Conservation (phyloP, 1,140 invertebrate genomes). For the Intoshia linei region DNA sequence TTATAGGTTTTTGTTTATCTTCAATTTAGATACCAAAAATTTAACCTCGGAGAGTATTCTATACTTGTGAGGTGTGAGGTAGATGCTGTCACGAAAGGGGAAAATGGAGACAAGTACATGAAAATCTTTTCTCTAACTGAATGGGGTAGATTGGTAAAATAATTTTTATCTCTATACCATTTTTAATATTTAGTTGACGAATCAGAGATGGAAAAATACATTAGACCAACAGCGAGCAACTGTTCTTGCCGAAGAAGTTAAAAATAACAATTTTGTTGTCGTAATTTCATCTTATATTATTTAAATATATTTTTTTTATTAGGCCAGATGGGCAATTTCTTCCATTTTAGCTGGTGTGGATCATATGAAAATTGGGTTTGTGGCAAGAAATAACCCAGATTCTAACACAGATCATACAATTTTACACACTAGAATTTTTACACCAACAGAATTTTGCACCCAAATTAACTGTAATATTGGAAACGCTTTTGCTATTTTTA, state of each 20-base stretch:
- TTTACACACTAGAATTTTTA: slow-evolving; percentile 84
- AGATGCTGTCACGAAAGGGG: slow-evolving; percentile 60
- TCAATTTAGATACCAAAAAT: slow-evolving; percentile 71
- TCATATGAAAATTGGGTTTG: slow-evolving; percentile 68
- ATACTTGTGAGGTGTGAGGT: slow-evolving; percentile 67
- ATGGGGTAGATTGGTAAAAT: slow-evolving; percentile 56
- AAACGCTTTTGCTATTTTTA: slow-evolving; percentile 89
- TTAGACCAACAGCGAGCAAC: slow-evolving; percentile 80
- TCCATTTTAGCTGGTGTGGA: slow-evolving; percentile 74
- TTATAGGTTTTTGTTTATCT: slow-evolving; percentile 36
- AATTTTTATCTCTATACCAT: slow-evolving; percentile 2
- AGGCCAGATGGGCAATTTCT: slow-evolving; percentile 81
- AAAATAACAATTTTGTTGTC: slow-evolving; percentile 90
- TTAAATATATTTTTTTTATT: too few species aligned
- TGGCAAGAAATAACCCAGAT: too few species aligned
- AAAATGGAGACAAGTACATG: slow-evolving; percentile 68
- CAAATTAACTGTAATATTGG: slow-evolving; percentile 98
- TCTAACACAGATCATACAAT: slow-evolving; percentile 95
- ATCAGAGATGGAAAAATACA: slow-evolving; percentile 86
- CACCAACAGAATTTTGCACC: slow-evolving; percentile 79
- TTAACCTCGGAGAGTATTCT: slow-evolving; percentile 67
- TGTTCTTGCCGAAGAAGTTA: slow-evolving; percentile 75
- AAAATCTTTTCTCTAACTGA: slow-evolving; percentile 91
- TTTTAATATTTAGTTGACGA: slow-evolving; percentile 49
- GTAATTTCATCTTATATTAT: too few species aligned